Conservation (phyloP, 1,140 invertebrate genomes). For the silkworm (Bombyx mori) region DNA sequence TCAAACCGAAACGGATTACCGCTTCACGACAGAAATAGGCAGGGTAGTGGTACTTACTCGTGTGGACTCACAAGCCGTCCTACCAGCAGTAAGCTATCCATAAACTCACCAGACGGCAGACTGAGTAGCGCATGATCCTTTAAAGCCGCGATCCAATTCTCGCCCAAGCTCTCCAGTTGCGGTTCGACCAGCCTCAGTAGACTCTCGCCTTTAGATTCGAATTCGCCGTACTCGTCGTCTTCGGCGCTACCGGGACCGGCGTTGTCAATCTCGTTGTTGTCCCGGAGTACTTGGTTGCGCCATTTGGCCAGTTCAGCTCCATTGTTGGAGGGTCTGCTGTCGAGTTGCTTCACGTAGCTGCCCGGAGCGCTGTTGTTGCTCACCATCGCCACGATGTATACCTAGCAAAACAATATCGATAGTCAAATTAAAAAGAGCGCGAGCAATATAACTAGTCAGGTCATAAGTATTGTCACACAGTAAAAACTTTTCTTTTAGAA, state of each 20-base stretch:
- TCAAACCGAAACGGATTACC: no score
- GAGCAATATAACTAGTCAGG: neutral
- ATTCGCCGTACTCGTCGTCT: constrained; percentile 80
- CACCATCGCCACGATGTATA: constrained; percentile 95
- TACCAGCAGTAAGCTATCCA: no score
- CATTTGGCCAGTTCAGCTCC: constrained; percentile 47
- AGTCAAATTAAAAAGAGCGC: neutral
- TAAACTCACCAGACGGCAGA: constrained; percentile 82
- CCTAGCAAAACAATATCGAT: constrained; percentile 60
- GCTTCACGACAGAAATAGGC: no score
- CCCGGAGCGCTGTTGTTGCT: constrained; percentile 80
- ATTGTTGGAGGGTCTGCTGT: constrained; percentile 50
- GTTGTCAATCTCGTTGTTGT: constrained; percentile 49
- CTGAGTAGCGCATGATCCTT: constrained; percentile 96
- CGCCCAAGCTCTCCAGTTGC: constrained; percentile 90
- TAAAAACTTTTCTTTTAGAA: no score
- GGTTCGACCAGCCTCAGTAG: constrained; percentile 94
- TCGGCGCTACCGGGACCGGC: constrained; percentile 32
- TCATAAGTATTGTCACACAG: no score
- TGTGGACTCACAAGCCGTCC: no score
- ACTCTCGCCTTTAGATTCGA: constrained; percentile 83
- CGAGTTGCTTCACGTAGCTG: constrained; percentile 68
- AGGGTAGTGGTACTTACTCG: no score
- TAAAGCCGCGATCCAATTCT: constrained; percentile 95
- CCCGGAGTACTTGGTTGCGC: constrained; percentile 40